Conservation (phyloP, 2,888 invertebrate genomes). For the Teleiodes luculella region DNA sequence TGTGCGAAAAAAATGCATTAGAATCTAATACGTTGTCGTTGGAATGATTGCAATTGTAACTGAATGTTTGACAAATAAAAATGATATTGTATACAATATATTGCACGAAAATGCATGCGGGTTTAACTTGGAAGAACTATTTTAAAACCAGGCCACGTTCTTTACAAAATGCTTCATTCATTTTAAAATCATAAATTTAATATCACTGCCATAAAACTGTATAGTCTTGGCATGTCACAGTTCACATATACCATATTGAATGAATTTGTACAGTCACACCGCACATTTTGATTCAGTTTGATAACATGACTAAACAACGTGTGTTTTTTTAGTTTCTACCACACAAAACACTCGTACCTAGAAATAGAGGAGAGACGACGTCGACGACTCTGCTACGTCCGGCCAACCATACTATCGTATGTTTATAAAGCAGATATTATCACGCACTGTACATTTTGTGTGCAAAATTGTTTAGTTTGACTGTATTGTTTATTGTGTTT, state of each 20-base stretch:
- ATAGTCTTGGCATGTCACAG: background rate
- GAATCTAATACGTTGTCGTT: constrained; percentile 35
- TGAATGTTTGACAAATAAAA: constrained; percentile 26
- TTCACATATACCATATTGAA: no score
- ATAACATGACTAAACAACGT: constrained; percentile 37
- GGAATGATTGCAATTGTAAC: constrained; percentile 24
- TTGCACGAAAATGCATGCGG: constrained; percentile 23
- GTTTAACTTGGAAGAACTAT: background rate
- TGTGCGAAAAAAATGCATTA: constrained; percentile 47
- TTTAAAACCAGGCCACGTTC: background rate
- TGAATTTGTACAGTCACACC: constrained; percentile 2
- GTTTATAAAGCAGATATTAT: constrained; percentile 46
- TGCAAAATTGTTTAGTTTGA: constrained; percentile 31
- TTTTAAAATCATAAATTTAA: background rate
- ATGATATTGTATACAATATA: constrained; percentile 5
- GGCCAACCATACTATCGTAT: constrained; percentile 62
- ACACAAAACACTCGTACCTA: constrained; percentile 76
- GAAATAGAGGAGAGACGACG: constrained; percentile 64
- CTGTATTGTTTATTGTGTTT: background rate
- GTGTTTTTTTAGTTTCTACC: constrained; percentile 68
- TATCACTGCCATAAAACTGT: background rate
- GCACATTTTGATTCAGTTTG: background rate
- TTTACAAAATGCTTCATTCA: background rate
- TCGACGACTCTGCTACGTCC: constrained; percentile 60
- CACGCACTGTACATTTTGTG: constrained; percentile 56